Evolutionary conservation across 2,113 vertebrate genomes (phyloP).

Genomic region (Capra hircus): DNA sequence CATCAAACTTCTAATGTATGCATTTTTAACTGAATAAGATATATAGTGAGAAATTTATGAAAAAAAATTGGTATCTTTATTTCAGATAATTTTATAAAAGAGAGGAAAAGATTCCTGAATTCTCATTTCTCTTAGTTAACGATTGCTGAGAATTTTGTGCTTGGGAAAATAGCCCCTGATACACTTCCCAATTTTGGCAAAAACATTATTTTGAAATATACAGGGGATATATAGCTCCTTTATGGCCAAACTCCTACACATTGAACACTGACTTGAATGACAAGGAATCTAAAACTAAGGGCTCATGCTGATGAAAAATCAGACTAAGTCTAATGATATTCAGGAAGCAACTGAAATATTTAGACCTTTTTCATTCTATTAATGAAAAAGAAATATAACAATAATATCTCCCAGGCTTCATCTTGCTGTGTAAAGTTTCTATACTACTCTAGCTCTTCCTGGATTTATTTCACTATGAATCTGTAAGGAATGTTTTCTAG

Average conservation of each 20-base stretch:
- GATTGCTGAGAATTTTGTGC: neutral
- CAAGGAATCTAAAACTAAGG: neutral
- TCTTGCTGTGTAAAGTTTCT: neutral
- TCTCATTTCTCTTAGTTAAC: slow-evolving; percentile 7
- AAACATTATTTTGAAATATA: neutral
- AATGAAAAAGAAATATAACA: neutral
- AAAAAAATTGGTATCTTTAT: neutral
- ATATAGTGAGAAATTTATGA: neutral
- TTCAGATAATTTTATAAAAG: neutral
- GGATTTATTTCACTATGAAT: neutral
- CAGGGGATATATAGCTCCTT: neutral
- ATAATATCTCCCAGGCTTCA: neutral
- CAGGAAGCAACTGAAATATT: neutral
- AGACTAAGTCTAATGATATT: neutral
- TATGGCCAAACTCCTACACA: neutral
- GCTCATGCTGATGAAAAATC: neutral
- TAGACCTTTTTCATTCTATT: neutral
- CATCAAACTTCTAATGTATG: neutral
- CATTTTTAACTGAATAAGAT: neutral
- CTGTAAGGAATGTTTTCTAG: neutral
- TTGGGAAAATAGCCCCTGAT: neutral
- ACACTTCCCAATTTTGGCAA: neutral
- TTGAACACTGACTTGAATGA: neutral
- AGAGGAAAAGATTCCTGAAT: neutral
- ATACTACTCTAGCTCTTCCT: neutral